These are phyloP conservation scores for Drosophila orosa DNA, from an alignment of 1,140 invertebrate genomes.

Conservation along the genomic window DNA sequence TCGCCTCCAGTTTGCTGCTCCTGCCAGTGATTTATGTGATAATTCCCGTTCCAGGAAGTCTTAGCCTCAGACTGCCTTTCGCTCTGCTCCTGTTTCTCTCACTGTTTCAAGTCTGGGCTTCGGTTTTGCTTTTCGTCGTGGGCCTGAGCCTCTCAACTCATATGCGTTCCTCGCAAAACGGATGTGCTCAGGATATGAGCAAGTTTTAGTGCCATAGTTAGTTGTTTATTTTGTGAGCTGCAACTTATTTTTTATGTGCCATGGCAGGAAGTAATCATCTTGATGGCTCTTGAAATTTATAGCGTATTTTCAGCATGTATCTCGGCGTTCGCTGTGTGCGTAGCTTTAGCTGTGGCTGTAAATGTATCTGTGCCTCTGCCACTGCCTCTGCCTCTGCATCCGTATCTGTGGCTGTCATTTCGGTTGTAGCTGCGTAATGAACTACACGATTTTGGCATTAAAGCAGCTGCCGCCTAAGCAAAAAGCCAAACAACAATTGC, in stretches of 20 bases:
- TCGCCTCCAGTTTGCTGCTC: constrained; percentile 32
- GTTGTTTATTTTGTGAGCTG: constrained; percentile 73
- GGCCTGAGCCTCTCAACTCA: constrained; percentile 40
- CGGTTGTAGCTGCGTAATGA: constrained; percentile 60
- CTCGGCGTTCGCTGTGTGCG: constrained; percentile 8
- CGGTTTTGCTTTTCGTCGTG: constrained; percentile 5
- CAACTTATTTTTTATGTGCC: constrained; percentile 81
- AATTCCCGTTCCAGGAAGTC: constrained; percentile 65
- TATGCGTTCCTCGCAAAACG: constrained; percentile 70
- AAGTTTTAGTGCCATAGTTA: constrained; percentile 80
- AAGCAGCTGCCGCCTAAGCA: constrained; percentile 59
- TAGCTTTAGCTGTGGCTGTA: constrained; percentile 5
- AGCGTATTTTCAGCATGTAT: constrained; percentile 54
- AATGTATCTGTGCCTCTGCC: not conserved
- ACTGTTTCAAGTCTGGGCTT: not conserved
- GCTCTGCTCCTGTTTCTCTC: not conserved
- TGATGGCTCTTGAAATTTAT: constrained; percentile 83
- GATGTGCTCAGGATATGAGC: constrained; percentile 80
- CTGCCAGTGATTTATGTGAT: constrained; percentile 76
- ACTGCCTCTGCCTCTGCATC: not conserved
- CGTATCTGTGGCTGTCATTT: constrained; percentile 26
- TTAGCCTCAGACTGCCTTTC: constrained; percentile 18
- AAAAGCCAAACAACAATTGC: constrained; percentile 66
- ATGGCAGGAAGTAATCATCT: constrained; percentile 82
- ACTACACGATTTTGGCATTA: constrained; percentile 81